A percentile compares a stretch with the other conserved stretches of the same genome.
phyloP scores from a whole-genome alignment of 2,797 vertebrate species.

The Vespertilio murinus region DNA sequence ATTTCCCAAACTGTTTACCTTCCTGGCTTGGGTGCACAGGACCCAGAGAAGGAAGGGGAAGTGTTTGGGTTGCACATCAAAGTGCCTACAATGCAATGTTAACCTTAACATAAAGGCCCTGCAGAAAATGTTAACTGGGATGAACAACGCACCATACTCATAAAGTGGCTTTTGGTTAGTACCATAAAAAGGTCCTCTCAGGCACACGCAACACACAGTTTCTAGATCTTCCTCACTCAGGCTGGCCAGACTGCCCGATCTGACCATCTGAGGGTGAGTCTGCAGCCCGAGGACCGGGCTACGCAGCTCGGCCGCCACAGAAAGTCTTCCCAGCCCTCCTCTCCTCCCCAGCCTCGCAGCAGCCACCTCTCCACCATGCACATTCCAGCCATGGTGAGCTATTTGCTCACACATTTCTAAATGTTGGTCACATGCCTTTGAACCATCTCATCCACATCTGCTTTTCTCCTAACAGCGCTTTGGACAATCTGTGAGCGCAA shows the following conservation, averaged over 20 bases:
- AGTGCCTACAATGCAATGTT: background rate
- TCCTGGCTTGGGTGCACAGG: background rate
- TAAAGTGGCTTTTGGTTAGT: background rate
- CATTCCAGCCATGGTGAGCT: background rate
- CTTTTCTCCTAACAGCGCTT: background rate
- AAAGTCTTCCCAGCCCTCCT: background rate
- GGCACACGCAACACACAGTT: background rate
- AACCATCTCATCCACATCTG: background rate
- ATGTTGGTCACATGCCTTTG: background rate
- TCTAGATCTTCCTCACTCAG: background rate
- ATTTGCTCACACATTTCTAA: background rate
- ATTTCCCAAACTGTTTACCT: background rate
- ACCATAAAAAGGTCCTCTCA: background rate
- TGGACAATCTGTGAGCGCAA: background rate
- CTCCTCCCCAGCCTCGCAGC: background rate
- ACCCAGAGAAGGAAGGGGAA: background rate
- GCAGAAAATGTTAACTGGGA: background rate
- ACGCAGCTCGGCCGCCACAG: fast-evolving
- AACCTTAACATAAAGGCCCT: background rate
- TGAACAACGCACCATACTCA: background rate
- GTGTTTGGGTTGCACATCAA: no score
- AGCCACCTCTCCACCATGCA: fast-evolving
- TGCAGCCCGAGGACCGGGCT: fast-evolving
- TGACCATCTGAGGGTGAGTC: background rate
- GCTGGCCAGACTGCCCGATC: background rate